Conservation (phyloP, 2,797 vertebrate genomes). For the Muscicapa comitata region DNA sequence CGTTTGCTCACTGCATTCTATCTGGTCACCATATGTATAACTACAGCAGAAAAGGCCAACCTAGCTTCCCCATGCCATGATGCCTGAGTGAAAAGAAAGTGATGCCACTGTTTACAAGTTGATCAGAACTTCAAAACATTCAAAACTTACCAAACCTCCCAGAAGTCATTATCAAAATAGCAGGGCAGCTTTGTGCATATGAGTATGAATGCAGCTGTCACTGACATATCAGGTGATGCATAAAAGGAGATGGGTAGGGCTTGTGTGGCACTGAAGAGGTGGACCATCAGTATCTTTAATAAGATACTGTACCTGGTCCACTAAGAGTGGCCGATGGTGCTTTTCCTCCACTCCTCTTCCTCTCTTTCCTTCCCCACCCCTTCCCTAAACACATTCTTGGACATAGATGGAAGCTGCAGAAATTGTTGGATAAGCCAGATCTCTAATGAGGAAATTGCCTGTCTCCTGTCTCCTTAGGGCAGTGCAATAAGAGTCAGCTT, state of each 20-base stretch:
- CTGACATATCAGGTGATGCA: neutral
- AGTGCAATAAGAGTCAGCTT: neutral
- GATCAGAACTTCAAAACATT: neutral
- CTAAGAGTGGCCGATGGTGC: neutral
- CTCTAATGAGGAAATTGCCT: neutral
- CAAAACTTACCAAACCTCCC: neutral
- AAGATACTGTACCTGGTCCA: neutral
- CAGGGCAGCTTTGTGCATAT: neutral
- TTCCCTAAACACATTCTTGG: neutral
- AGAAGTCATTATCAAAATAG: neutral
- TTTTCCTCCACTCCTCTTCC: neutral
- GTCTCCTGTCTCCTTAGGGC: neutral
- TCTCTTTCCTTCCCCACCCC: neutral
- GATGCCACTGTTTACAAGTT: neutral
- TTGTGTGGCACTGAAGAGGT: neutral
- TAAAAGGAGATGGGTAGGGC: neutral
- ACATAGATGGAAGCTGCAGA: neutral
- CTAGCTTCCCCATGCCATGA: neutral
- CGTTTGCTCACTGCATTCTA: constrained; percentile 7
- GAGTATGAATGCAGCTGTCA: neutral
- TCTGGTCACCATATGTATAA: neutral
- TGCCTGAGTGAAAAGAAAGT: neutral
- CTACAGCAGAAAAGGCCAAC: neutral
- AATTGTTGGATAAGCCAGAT: neutral
- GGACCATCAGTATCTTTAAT: neutral